Evolutionary conservation across 2,113 vertebrate species (phyloP), one percentile per base, ranked within the genome.

Genomic region (Calypte anna): DNA sequence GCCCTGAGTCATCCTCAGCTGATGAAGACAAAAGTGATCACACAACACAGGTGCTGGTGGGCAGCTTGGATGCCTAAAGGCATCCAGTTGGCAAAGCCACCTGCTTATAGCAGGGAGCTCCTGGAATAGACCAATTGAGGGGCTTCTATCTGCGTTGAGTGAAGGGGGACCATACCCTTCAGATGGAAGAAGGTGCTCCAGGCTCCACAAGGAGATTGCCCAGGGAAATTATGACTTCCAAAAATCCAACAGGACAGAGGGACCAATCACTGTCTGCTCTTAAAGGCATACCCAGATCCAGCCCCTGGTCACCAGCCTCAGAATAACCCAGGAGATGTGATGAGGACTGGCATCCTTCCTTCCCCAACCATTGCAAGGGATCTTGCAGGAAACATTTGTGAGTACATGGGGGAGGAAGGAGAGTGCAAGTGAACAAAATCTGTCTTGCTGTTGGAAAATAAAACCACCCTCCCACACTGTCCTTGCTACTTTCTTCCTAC

Each of bases 1-100:
- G 17, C 66, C 89, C 84, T 82, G 93, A 94, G 89, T 97, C 91
- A 97, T 66, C 22, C 84, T 87, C 94, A 94, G 95, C 91, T 95
- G 93, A 93, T 85, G 70, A 80, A 76, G 86, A 36, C 54, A 46
- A 15, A 11, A 14, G 16, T 0, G 3, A 59, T 48, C 67, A 3
- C 4, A 3, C 2, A 7, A 50, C 40, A 78, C 20, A 12, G 54
- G 70, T n/a, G 69, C 73, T 79, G 67, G 61, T 81, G 74, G 77
- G 74, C 7, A 30, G 55, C 33, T 62, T 67, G 58, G 66, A 48
- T 61, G 82, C 75, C 69, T 53, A 3, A 88, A 81, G 88, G 28
- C 46, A 48, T 6, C 30, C 86, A 84, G 44, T 16, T 92, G 86
- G 69, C 77, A 76, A 85, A 91, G 36, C 14, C 51, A 84, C 66